These are phyloP conservation scores for Heliconius hewitsoni DNA, from an alignment of 1,140 invertebrate species.

Conservation along the genomic window DNA sequence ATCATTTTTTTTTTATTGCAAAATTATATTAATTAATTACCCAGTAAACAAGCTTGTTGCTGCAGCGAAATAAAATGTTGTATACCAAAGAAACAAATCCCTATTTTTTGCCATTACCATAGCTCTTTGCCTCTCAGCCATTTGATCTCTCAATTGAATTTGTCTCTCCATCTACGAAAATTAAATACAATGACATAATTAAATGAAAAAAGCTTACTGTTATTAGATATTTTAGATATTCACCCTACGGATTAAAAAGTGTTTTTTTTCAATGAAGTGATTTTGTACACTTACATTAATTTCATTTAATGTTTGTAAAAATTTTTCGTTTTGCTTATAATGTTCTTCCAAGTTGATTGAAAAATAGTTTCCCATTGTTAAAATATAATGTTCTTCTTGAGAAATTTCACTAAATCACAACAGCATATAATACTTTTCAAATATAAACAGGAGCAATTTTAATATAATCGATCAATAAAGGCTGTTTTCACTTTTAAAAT, in stretches of 20 bases:
- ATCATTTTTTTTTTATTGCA: too few relatives aligned
- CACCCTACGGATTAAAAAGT: too few relatives aligned
- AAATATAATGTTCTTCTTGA: background rate
- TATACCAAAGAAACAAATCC: slow-evolving; percentile 88
- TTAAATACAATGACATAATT: background rate
- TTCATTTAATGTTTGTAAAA: slow-evolving; percentile 85
- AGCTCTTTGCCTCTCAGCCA: slow-evolving; percentile 87
- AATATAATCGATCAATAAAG: background rate
- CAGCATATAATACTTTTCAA: background rate
- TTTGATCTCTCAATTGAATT: slow-evolving; percentile 90
- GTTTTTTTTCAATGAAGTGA: background rate
- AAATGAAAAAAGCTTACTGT: too few relatives aligned
- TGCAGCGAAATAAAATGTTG: slow-evolving; percentile 85
- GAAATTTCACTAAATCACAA: background rate
- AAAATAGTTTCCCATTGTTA: slow-evolving; percentile 62
- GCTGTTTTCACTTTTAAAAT: background rate
- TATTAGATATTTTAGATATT: too few relatives aligned
- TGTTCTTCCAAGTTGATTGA: slow-evolving; percentile 76
- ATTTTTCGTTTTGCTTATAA: slow-evolving; percentile 87
- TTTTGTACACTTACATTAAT: slow-evolving; percentile 80
- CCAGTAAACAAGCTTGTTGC: slow-evolving; percentile 82
- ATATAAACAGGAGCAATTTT: background rate
- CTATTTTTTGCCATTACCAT: slow-evolving; percentile 86
- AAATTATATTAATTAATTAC: slow-evolving; percentile 64
- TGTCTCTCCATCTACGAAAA: slow-evolving; percentile 78